Evolutionary conservation across 2,888 invertebrate species (phyloP), one percentile per base, ranked within the genome.

Genomic region (Dichetophora obliterata): DNA sequence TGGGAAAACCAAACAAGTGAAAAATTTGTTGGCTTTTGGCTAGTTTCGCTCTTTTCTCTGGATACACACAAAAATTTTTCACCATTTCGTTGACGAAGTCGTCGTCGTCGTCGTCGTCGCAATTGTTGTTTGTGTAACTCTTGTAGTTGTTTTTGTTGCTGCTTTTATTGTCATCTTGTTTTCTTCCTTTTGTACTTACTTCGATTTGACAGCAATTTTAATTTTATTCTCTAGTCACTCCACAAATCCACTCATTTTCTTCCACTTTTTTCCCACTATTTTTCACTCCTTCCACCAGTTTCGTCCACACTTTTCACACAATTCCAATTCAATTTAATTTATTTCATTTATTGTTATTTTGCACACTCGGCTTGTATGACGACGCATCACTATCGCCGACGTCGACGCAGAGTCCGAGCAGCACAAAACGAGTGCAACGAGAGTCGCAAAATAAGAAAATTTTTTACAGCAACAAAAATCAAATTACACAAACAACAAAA

Each of bases 51-150:
- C 74, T 34, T 22, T 73, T 66, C 74, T 54, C 74, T 74, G 74
- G 74, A 74, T 74, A 74, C 74, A 74, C 71, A 52, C 71, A 24
- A 74, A 71, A 74, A 74, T 66, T 74, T 65, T 74, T 74, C 74
- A 74, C 74, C 63, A 74, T 65, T 52, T 74, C 74, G 52, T 50
- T 52, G 63, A 43, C 31, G n/a, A n/a, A 27, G 54, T 70, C 34
- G 34, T 70, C 54, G 27, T 52, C 31, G 63, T 27, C 37, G 61
- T 48, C 16, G 57, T 59, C 27, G 69, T 48, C 48, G 43, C 50
- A 63, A 31, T 63, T 27, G 37, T 37, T 66, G 54, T 77, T 73
- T 19, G 63, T 54, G 68, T 68, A 48, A 50, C 68, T 63, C 43
- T 52, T 59, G 74, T 57, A 48, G 19, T 54, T 71, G 37, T 34